These are phyloP conservation scores for Psophia crepitans DNA, from an alignment of 2,113 vertebrate genomes.

Conservation along the genomic window DNA sequence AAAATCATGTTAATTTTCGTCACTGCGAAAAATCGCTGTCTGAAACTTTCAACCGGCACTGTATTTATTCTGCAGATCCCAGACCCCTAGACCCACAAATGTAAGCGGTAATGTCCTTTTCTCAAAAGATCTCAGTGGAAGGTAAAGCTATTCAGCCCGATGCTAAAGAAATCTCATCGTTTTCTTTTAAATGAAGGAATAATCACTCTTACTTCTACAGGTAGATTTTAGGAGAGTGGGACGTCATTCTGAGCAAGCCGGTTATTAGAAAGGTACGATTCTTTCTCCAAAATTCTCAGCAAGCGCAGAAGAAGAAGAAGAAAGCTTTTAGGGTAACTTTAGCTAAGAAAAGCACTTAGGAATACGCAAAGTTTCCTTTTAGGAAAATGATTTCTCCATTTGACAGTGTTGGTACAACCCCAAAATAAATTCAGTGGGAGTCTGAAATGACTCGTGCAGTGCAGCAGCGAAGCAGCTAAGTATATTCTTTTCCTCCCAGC, in stretches of 20 bases:
- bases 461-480: conserved; percentile 37
- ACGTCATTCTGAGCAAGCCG: background rate
- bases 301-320: background rate
- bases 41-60: background rate
- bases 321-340: conserved; percentile 61
- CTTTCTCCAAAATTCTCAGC: conserved; percentile 21
- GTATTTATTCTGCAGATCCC: background rate
- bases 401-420: conserved; percentile 56
- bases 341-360: conserved; percentile 56
- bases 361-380: conserved; percentile 61
- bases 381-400: conserved; percentile 64
- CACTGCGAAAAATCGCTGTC: background rate
- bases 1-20: background rate
- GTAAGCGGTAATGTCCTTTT: background rate
- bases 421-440: conserved; percentile 68
- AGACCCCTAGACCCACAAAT: background rate
- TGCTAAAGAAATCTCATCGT: background rate
- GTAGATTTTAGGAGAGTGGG: conserved; percentile 22
- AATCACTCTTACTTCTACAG: conserved; percentile 16
- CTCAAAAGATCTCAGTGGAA: background rate
- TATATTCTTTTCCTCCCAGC: conserved; percentile 41
- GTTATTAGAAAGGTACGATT: background rate
- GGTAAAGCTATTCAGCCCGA: background rate
- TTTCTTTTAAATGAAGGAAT: background rate
- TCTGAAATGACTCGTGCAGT: conserved; percentile 54